Conservation (phyloP, 2,797 vertebrate species). For the Peromyscus eremicus region DNA sequence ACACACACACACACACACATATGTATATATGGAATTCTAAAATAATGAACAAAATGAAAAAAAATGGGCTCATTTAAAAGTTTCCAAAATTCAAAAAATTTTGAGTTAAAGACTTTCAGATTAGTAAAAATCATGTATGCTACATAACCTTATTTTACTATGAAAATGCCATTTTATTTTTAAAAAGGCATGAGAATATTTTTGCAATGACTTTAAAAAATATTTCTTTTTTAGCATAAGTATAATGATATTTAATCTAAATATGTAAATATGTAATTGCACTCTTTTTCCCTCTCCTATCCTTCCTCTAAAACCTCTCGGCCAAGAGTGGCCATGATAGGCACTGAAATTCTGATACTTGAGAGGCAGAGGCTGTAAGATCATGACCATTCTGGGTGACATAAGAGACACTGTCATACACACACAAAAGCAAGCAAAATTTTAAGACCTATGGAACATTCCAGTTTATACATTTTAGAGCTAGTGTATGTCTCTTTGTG, state of each 20-base stretch:
- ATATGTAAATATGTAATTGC: not conserved
- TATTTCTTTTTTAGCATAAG: too few species aligned
- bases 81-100: not conserved
- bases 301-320: not conserved
- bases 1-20: too few species aligned
- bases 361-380: not conserved
- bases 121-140: not conserved
- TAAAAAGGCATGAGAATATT: not conserved
- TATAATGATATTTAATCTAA: too few species aligned
- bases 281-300: not conserved
- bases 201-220: not conserved
- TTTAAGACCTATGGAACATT: not conserved
- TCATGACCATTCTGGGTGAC: not conserved
- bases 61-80: not conserved
- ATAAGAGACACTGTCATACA: not conserved
- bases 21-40: not conserved
- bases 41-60: not conserved
- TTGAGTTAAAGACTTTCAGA: not conserved
- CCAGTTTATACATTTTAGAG: not conserved
- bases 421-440: not conserved
- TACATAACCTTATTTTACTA: slow-evolving; percentile 49
- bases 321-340: too few species aligned
- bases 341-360: not conserved
- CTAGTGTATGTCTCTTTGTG: not conserved
- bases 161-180: not conserved